Evolutionary conservation across 1,140 invertebrate species (phyloP).

Genomic region (Bathynomus jamesi): DNA sequence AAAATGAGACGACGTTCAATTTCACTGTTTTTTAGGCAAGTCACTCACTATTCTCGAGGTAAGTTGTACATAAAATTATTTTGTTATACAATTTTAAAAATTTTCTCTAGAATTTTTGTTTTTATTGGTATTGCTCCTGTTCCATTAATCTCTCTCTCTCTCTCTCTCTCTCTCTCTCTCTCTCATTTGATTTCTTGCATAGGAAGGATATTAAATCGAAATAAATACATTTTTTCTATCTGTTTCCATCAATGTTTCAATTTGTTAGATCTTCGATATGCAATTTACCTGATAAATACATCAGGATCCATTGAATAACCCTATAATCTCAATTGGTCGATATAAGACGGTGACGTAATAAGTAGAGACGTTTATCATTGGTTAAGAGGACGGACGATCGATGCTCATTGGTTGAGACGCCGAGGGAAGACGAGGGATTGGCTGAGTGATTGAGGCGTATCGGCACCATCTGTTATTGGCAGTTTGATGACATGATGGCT

Average conservation of each 20-base stretch:
- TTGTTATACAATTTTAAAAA: too few relatives aligned
- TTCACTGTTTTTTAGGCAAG: too few relatives aligned
- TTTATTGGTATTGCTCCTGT: too few relatives aligned
- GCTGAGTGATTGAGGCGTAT: neutral
- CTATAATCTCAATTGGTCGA: neutral
- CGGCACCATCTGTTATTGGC: neutral
- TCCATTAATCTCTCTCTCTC: too few relatives aligned
- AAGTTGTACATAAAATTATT: too few relatives aligned
- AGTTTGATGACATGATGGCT: neutral
- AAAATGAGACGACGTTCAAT: too few relatives aligned
- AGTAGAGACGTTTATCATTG: neutral
- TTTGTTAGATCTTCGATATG: neutral
- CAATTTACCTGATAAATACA: neutral
- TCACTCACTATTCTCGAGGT: too few relatives aligned
- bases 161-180: too few relatives aligned
- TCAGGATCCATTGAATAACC: neutral
- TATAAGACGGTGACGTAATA: neutral
- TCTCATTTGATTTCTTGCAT: too few relatives aligned
- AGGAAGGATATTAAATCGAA: neutral
- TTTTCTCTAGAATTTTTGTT: too few relatives aligned
- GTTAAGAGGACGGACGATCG: neutral
- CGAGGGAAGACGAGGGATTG: neutral
- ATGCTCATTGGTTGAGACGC: neutral
- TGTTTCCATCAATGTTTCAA: neutral
- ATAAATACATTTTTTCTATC: neutral